Conservation (phyloP, 2,113 vertebrate genomes). For the Bagarius yarrelli region DNA sequence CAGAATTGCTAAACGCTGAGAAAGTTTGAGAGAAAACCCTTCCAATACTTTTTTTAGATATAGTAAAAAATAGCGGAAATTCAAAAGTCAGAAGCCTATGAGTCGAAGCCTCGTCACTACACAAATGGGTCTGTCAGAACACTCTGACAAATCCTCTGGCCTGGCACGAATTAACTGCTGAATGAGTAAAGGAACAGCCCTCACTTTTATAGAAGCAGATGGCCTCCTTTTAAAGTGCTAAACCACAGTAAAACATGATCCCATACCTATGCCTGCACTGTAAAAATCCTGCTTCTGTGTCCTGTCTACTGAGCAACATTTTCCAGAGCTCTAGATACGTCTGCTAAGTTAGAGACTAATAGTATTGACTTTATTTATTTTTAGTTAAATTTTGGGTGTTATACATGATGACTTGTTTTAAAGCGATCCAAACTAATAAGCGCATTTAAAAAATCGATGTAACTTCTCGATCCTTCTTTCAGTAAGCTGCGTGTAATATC, state of each 20-base stretch:
- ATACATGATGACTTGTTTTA: not conserved
- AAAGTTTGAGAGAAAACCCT: not conserved
- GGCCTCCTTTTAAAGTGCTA: constrained; percentile 17
- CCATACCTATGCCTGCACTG: not conserved
- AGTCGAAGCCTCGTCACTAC: not conserved
- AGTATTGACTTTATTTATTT: not conserved
- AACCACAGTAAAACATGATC: constrained; percentile 17
- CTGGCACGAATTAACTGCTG: not conserved
- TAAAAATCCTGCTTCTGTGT: constrained; percentile 12
- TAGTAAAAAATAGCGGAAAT: too few relatives aligned
- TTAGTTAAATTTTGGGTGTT: not conserved
- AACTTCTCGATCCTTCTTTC: not conserved
- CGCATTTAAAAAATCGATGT: too few relatives aligned
- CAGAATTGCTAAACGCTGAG: constrained; percentile 16
- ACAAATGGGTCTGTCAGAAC: constrained; percentile 29
- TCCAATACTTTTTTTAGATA: constrained; percentile 16
- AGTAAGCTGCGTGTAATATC: not conserved
- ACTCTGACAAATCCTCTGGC: constrained; percentile 9
- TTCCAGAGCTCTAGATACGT: not conserved
- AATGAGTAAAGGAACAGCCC: constrained; percentile 18
- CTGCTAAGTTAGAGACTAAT: not conserved
- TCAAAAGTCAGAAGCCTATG: constrained; percentile 1
- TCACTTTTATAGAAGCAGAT: constrained; percentile 30
- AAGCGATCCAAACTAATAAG: not conserved
- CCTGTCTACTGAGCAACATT: constrained; percentile 2